Evolutionary conservation across 2,797 vertebrate genomes (phyloP).

Genomic region (Darevskia nairensis): DNA sequence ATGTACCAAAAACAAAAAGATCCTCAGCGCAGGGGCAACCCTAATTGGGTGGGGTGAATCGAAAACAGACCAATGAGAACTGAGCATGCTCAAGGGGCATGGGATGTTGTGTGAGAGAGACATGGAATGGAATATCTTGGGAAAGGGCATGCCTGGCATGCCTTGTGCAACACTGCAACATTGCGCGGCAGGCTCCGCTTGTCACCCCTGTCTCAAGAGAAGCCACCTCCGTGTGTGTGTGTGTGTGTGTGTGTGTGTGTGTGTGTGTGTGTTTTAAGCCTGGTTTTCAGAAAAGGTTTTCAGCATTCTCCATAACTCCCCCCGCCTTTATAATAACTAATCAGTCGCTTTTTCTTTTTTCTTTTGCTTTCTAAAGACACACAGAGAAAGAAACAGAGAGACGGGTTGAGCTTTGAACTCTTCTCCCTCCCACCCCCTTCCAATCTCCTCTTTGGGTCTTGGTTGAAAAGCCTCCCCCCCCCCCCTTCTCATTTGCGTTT

Average conservation of each 20-base stretch:
- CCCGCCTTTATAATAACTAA: conserved; percentile 78
- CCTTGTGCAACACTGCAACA: background rate
- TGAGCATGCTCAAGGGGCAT: background rate
- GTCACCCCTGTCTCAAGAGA: background rate
- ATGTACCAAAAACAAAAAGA: background rate
- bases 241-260: no score
- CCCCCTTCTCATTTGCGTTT: conserved; percentile 83
- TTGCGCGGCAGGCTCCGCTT: background rate
- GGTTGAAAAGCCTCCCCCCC: conserved; percentile 36
- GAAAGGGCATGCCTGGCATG: no score
- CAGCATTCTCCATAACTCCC: conserved; percentile 67
- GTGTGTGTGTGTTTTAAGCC: background rate
- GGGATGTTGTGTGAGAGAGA: background rate
- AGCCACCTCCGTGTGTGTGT: no score
- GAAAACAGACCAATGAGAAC: background rate
- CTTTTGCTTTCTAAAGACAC: conserved; percentile 71
- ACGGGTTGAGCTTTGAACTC: conserved; percentile 79
- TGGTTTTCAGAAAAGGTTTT: background rate
- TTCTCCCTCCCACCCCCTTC: conserved; percentile 47
- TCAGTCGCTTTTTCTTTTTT: conserved; percentile 70
- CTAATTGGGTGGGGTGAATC: no score
- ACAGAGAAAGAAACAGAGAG: conserved; percentile 64
- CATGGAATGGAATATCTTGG: no score
- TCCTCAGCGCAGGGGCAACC: background rate
- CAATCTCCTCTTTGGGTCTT: background rate